Base-by-base conservation (phyloP, 2,113 vertebrate species). In the Pachycephala philippinensis region DNA sequence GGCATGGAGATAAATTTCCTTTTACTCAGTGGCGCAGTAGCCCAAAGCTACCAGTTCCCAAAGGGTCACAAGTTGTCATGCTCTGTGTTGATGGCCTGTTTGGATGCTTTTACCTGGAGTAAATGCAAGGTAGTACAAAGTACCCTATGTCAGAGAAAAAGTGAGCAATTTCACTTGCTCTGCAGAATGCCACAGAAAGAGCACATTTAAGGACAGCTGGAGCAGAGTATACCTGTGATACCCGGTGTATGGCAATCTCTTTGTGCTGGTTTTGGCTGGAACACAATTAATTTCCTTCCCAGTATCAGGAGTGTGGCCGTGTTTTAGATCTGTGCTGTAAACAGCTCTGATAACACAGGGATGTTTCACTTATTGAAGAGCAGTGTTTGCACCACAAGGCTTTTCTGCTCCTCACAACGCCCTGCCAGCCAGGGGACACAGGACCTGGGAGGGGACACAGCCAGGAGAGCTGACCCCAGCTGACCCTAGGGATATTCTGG, bases 301-400 rank as follows among this genome's bases (percentile, higher is more conserved):
- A 16, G 26, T 21, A 7, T 8, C 21, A 7, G 50, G 13, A 26
- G 12, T 6, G 35, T 6, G 44, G 20, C 50, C 1, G 0, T 66
- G 50, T 39, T 56, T 42, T 50, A 26, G 28, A 35, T 57, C 21
- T 49, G 15, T 57, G 35, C 30, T 35, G 10, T 13, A 30, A 57
- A 18, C 35, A 40, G 24, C 6, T 10, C 8, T 28, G 42, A 26
- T 66, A 50, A 26, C 52, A 30, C 9, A 1, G 11, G 30, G 42
- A 24, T 75, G 40, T 40, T 37, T 20, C 15, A 7, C 20, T 42
- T 30, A 13, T 26, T 28, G 52, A 6, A 16, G 24, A 14, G 9
- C 35, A 57, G 50, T 28, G 15, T 33, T 84, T 65, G 82, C 42
- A 50, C 23, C 54, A 4, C 23, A 10, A 40, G 42, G 24, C 30